These are phyloP conservation scores for Nasonia longicornis DNA, from an alignment of 1,140 invertebrate genomes.

Conservation along the genomic window DNA sequence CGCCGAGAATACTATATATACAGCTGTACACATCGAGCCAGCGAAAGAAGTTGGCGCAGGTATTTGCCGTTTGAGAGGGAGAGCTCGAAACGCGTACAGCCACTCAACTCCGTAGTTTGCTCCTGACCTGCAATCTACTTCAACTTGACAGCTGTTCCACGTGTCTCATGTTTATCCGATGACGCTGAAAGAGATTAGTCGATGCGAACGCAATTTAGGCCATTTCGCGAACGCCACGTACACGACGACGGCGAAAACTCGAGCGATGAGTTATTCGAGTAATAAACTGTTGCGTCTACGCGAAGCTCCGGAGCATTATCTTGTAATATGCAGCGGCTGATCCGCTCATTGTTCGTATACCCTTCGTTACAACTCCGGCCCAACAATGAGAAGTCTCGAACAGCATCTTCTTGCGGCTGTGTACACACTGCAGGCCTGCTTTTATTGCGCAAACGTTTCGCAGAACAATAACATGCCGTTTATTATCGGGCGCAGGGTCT, in stretches of 20 bases:
- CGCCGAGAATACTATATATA: neutral
- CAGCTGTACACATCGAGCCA: neutral
- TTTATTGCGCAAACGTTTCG: conserved; percentile 5
- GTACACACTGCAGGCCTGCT: neutral
- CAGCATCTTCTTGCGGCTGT: neutral
- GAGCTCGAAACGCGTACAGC: neutral
- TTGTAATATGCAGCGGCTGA: neutral
- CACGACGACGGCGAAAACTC: too few relatives aligned
- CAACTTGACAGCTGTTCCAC: neutral
- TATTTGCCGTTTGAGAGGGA: conserved; percentile 18
- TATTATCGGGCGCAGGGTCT: neutral
- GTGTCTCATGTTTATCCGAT: neutral
- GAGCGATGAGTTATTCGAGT: neutral
- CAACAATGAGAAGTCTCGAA: neutral
- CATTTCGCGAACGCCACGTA: neutral
- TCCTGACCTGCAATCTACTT: neutral
- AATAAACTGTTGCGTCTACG: neutral
- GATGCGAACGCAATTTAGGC: neutral
- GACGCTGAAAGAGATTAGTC: neutral
- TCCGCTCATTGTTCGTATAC: conserved; percentile 6
- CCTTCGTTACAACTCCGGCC: neutral
- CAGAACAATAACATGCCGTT: neutral
- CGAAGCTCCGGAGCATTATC: neutral
- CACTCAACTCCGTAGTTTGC: neutral
- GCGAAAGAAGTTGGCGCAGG: neutral